These are phyloP conservation scores for Decapterus maruadsi DNA, from an alignment of 2,797 vertebrate genomes.

Conservation along the genomic window DNA sequence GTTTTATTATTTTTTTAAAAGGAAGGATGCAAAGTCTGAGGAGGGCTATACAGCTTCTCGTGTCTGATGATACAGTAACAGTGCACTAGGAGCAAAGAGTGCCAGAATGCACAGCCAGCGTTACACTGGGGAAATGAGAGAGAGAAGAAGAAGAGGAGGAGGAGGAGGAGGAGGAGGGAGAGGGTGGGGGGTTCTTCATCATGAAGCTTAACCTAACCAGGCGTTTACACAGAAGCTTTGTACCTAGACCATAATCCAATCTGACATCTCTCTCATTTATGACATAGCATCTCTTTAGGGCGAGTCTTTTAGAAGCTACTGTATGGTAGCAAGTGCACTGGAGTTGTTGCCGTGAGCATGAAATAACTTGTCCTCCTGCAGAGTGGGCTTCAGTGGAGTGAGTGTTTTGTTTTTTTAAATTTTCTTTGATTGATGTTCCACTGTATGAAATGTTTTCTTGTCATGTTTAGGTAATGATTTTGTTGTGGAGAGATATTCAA, in stretches of 20 bases:
- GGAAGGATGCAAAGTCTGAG: conserved; percentile 7
- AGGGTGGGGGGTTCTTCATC: conserved; percentile 47
- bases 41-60: conserved; percentile 25
- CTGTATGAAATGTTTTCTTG: conserved; percentile 1
- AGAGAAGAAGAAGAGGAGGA: conserved; percentile 15
- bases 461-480: neutral
- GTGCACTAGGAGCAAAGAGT: conserved; percentile 27
- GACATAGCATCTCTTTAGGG: conserved; percentile 65
- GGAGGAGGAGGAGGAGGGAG: conserved; percentile 14
- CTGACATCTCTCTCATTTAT: conserved; percentile 72
- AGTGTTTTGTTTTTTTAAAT: neutral
- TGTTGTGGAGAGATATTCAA: neutral
- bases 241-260: conserved; percentile 63
- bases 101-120: conserved; percentile 22
- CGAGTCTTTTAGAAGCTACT: conserved; percentile 29
- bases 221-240: conserved; percentile 65
- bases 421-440: neutral
- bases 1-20: neutral
- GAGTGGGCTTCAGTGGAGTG: neutral
- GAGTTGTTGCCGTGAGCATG: conserved; percentile 38
- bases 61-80: conserved; percentile 42
- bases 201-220: conserved; percentile 63
- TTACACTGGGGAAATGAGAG: conserved; percentile 27
- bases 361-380: conserved; percentile 20
- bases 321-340: conserved; percentile 51